Conservation (phyloP, 1,140 invertebrate genomes). For the Heliconius himera region DNA sequence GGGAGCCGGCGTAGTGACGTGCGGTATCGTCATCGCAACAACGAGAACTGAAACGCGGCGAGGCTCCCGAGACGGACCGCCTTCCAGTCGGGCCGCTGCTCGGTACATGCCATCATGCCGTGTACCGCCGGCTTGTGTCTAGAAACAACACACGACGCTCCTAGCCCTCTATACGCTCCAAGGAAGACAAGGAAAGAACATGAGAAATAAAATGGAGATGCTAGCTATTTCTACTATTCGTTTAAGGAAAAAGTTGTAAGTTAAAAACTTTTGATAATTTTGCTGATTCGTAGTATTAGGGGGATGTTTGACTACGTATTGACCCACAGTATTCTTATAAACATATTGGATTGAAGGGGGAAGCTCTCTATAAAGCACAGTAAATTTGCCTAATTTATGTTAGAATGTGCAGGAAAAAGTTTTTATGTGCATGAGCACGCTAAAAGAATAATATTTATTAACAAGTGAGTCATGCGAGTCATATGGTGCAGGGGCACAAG, state of each 20-base stretch:
- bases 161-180: slow-evolving; percentile 41
- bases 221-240: slow-evolving; percentile 53
- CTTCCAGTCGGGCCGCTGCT: slow-evolving; percentile 54
- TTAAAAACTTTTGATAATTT: slow-evolving; percentile 81
- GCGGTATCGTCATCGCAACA: slow-evolving; percentile 66
- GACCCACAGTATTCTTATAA: slow-evolving; percentile 72
- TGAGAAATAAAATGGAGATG: slow-evolving; percentile 58
- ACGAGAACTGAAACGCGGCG: slow-evolving; percentile 63
- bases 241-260: slow-evolving; percentile 74
- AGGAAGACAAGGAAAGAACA: slow-evolving; percentile 59
- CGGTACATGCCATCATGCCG: slow-evolving; percentile 39
- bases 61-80: slow-evolving; percentile 51
- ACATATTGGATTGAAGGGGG: slow-evolving; percentile 79
- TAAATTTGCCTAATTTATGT: slow-evolving; percentile 81
- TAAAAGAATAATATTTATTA: neutral
- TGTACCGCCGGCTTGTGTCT: slow-evolving; percentile 46
- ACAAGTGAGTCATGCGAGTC: neutral
- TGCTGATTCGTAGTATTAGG: slow-evolving; percentile 60
- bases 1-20: slow-evolving; percentile 54
- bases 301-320: slow-evolving; percentile 68
- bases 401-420: slow-evolving; percentile 74
- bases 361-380: slow-evolving; percentile 73
- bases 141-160: slow-evolving; percentile 46
- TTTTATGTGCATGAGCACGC: slow-evolving; percentile 76
- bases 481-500: no score